These are phyloP conservation scores for Crambe crambe DNA, from an alignment of 37 sponge, comb jelly and placozoan species.

Conservation along the genomic window DNA sequence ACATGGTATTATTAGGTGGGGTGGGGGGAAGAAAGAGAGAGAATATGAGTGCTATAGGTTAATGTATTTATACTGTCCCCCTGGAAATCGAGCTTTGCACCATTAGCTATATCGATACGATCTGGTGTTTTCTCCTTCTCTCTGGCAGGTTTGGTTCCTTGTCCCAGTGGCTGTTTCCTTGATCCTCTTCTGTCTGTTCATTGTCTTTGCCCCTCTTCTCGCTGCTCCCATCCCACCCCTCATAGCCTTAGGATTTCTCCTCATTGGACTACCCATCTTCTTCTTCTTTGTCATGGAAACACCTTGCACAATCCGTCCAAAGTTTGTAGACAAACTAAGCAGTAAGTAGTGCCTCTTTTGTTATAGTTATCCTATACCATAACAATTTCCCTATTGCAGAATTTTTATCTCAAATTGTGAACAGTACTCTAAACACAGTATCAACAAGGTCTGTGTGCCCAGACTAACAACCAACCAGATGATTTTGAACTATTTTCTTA, in stretches of 20 bases:
- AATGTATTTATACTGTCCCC: not conserved
- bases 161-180: constrained; percentile 49
- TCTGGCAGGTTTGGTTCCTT: constrained; percentile 15
- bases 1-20: no score
- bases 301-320: constrained; percentile 54
- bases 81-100: no score
- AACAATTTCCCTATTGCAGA: not conserved
- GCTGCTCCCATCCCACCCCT: constrained; percentile 20
- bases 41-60: no score
- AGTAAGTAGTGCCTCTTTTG: no score
- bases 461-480: no score
- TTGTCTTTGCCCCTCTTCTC: constrained; percentile 53
- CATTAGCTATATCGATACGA: no score
- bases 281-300: constrained; percentile 67
- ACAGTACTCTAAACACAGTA: not conserved
- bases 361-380: not conserved
- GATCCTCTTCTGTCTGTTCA: constrained; percentile 32
- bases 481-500: no score
- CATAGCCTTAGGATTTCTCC: constrained; percentile 34
- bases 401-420: no score
- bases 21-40: no score
- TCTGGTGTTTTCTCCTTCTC: constrained; percentile 7
- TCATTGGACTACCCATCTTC: constrained; percentile 67
- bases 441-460: not conserved
- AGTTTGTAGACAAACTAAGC: constrained; percentile 33